These are phyloP conservation scores for Atta texana DNA, from an alignment of 1,140 invertebrate species.

Conservation along the genomic window DNA sequence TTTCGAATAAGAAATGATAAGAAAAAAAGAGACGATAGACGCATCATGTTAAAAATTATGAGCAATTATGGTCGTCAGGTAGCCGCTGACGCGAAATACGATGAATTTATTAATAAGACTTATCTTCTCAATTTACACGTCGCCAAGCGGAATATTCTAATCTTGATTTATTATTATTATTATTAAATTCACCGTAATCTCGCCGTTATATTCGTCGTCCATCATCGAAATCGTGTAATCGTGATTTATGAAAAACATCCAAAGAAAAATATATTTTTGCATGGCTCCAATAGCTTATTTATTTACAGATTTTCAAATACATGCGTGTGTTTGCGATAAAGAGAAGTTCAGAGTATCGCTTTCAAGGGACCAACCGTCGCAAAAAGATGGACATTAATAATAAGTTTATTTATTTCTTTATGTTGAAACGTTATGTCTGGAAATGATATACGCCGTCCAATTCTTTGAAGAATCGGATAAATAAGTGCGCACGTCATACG, in stretches of 20 bases:
- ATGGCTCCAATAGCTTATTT: background rate
- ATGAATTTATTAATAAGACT: slow-evolving; percentile 40
- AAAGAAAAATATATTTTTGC: background rate
- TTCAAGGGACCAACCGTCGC: background rate
- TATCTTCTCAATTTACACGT: slow-evolving; percentile 37
- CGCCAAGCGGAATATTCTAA: slow-evolving; percentile 10
- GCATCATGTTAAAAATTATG: slow-evolving; percentile 22
- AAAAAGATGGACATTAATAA: slow-evolving; percentile 52
- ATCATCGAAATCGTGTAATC: slow-evolving; percentile 2
- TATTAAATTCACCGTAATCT: slow-evolving; percentile 21
- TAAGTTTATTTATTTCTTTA: slow-evolving; percentile 46
- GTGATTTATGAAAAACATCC: slow-evolving; percentile 10
- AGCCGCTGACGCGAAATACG: slow-evolving; percentile 24
- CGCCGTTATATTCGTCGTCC: background rate
- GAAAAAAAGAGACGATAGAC: background rate
- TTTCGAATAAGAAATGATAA: background rate
- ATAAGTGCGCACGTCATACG: slow-evolving; percentile 11
- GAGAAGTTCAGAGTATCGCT: background rate
- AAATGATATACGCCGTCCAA: background rate
- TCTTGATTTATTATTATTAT: slow-evolving; percentile 35
- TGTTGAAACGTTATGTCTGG: background rate
- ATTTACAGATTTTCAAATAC: background rate
- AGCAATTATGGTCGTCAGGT: slow-evolving; percentile 7
- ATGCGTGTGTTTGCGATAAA: background rate
- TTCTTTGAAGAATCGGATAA: slow-evolving; percentile 40